These are phyloP conservation scores for Trichogramma evanescens DNA, from an alignment of 2,888 invertebrate species.

Conservation along the genomic window DNA sequence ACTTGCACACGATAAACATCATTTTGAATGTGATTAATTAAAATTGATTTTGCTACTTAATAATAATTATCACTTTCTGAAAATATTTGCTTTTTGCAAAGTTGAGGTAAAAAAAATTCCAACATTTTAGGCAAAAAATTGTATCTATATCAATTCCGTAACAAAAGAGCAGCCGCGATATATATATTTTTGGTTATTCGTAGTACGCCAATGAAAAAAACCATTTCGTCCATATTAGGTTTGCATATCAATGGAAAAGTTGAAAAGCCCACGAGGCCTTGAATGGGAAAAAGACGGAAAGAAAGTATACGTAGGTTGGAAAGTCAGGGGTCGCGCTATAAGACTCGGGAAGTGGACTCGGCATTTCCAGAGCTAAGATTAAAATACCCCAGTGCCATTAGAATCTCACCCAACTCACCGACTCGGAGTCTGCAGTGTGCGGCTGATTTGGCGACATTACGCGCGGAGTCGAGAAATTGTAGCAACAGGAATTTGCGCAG, in stretches of 20 bases:
- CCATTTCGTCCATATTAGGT: not conserved
- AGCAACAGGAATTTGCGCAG: conserved; percentile 34
- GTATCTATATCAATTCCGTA: too few relatives aligned
- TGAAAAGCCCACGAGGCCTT: too few relatives aligned
- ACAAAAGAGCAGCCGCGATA: too few relatives aligned
- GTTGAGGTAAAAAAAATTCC: too few relatives aligned
- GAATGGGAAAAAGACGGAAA: not conserved
- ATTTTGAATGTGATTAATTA: too few relatives aligned
- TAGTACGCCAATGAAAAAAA: not conserved
- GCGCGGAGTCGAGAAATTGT: not conserved
- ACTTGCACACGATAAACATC: too few relatives aligned
- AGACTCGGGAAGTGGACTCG: conserved; percentile 30
- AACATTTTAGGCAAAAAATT: too few relatives aligned
- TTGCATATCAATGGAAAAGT: not conserved
- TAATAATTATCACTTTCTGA: too few relatives aligned
- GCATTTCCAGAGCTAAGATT: conserved; percentile 28
- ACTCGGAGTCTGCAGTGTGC: not conserved
- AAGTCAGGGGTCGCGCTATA: conserved; percentile 15
- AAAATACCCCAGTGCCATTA: conserved; percentile 40
- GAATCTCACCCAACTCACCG: conserved; percentile 26
- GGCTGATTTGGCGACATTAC: too few relatives aligned
- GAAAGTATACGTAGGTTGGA: conserved; percentile 10
- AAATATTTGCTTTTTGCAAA: too few relatives aligned
- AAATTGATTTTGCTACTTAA: too few relatives aligned
- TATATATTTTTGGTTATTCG: too few relatives aligned